phyloP scores from a whole-genome alignment of 1,140 invertebrate genomes.

The Dendroctonus valens region DNA sequence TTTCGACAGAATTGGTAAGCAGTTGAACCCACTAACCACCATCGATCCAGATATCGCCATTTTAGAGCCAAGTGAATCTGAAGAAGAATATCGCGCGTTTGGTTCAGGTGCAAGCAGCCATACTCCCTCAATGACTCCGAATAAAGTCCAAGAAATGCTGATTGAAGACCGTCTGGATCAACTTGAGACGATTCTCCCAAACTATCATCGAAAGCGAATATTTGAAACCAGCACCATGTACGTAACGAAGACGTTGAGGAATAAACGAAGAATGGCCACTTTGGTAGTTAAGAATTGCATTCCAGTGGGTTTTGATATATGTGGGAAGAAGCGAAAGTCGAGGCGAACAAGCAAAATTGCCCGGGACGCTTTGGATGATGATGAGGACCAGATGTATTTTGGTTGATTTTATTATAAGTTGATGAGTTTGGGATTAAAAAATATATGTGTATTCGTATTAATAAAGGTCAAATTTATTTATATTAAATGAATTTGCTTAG shows the following conservation, averaged over 20 bases:
- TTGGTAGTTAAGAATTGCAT: conserved; percentile 48
- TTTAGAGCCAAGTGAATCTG: conserved; percentile 22
- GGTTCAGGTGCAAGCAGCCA: conserved; percentile 13
- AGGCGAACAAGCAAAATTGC: conserved; percentile 43
- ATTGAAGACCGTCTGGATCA: conserved; percentile 48
- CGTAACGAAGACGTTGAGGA: conserved; percentile 44
- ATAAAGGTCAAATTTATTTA: no score
- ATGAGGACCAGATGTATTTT: conserved; percentile 26
- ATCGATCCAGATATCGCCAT: not conserved
- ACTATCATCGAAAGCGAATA: conserved; percentile 43
- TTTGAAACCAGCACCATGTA: conserved; percentile 48
- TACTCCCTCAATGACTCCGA: conserved; percentile 35
- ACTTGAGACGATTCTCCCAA: conserved; percentile 46
- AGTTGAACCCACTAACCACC: not conserved
- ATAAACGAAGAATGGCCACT: conserved; percentile 42
- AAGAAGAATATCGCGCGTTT: conserved; percentile 12
- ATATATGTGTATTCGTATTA: no score
- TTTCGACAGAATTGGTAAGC: conserved; percentile 21
- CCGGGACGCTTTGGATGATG: conserved; percentile 11
- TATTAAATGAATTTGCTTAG: no score
- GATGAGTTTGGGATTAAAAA: no score
- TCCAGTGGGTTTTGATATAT: conserved; percentile 42
- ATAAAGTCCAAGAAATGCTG: conserved; percentile 41
- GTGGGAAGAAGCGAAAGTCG: conserved; percentile 35
- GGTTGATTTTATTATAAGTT: conserved; percentile 1